Evolutionary conservation across 2,113 vertebrate species (phyloP), one percentile per base, ranked within the genome.

Genomic region (Vidua macroura): DNA sequence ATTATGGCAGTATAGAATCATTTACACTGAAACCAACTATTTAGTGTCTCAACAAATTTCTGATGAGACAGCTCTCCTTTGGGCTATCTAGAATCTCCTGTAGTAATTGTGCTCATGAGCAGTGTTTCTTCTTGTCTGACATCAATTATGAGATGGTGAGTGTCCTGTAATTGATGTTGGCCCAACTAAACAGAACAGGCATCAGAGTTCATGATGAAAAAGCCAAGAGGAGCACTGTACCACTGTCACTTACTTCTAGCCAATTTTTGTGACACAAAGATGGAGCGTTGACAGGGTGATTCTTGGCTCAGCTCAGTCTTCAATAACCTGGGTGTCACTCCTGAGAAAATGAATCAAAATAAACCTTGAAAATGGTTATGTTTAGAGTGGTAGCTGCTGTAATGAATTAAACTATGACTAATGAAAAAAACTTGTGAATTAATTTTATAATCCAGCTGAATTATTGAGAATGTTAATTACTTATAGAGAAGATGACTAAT

Each of bases 221-320:
- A 19, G 7, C 13, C 70, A 19, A 9, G 24, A 63, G n/a, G 59
- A 33, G 24, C 12, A 53, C 1, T 3, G 0, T 9, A 60, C 41
- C 9, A 4, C 2, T 41, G 30, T n/a, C 31, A 31, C 39, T 60
- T 24, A 25, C 49, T 15, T 46, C 18, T 15, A 63, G 56, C 17
- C 27, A 3, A 15, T 35, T 77, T 76, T 31, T 33, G 10, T 92
- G 35, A 44, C 66, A 64, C 43, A 16, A 33, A 46, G 43, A 13
- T 28, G 23, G 51, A 63, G 64, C 2, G 0, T 0, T 18, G 33
- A 31, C 11, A 59, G 23, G 7, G 10, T 2, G 7, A 20, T 22
- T 89, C 44, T 91, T 83, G 46, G 62, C 53, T 90, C 37, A 68
- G 66, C 37, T 75, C 66, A 33, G 37, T 49, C 46, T 43, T 56